Conservation (phyloP, 2,888 invertebrate species). For the Zygaena filipendulae region DNA sequence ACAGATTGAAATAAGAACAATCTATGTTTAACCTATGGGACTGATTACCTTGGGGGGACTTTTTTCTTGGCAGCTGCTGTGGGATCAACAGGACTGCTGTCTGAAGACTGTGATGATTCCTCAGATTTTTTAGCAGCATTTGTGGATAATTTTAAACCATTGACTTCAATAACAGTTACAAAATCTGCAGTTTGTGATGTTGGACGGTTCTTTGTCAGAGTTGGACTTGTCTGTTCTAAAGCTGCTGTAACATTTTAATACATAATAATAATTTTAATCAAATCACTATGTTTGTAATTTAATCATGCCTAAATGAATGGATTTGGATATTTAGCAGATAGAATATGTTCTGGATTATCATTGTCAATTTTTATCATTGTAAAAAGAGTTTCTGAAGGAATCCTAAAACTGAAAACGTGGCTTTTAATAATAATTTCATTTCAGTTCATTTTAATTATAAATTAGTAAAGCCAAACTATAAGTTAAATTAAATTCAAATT, state of each 20-base stretch:
- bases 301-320: no score
- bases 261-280: not conserved
- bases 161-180: slow-evolving; percentile 90
- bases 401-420: no score
- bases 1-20: not conserved
- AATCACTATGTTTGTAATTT: slow-evolving; percentile 7
- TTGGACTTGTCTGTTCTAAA: slow-evolving; percentile 51
- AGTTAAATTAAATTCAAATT: no score
- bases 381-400: no score
- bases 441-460: no score
- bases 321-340: no score
- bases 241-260: slow-evolving; percentile 39
- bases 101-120: slow-evolving; percentile 49
- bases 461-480: no score
- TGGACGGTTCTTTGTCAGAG: slow-evolving; percentile 58
- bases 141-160: slow-evolving; percentile 75
- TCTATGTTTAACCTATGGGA: not conserved
- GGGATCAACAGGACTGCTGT: slow-evolving; percentile 68
- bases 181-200: slow-evolving; percentile 72
- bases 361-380: no score
- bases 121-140: slow-evolving; percentile 49
- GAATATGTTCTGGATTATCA: no score
- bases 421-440: no score
- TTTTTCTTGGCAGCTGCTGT: slow-evolving; percentile 69
- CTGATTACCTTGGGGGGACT: slow-evolving; percentile 72